Evolutionary conservation across 92 coral and sea anemone genomes (phyloP), one percentile per base, ranked within the genome.

Genomic region (Porites cylindrica): DNA sequence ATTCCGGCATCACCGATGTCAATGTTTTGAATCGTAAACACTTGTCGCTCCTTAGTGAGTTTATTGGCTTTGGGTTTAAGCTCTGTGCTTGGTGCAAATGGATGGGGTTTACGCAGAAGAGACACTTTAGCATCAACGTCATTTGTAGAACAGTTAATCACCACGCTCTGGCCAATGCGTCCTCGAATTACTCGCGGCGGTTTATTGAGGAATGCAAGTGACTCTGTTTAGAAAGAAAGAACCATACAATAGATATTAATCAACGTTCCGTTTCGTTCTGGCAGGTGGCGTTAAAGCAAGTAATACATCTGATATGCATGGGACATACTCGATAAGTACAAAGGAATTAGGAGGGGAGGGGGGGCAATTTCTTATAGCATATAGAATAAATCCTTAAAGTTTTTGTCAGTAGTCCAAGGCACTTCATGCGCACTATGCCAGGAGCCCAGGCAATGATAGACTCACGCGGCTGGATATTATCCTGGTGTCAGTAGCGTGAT

Each of bases 61-160:
- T 68, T 81, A 14, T 59, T 8, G 10, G 51, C 67, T 17, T 17
- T 51, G 0, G 53, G 76, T 24, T 53, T 71, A 0, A 63, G 85
- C 53, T 81, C 77, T 21, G 5, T 17, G 54, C 19, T 52, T 12
- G 53, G 13, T 26, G 16, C 38, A 24, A 52, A 68, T 23, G 76
- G 77, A 14, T 68, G 66, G 8, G 66, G 52, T 29, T n/a, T 23
- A 24, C 24, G 50, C 3, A 21, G 56, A 13, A 81, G 85, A 10
- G 75, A 68, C 53, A 81, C 85, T 8, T 23, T 17, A 23, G 77
- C 85, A 16, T 52, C 52, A 10, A 24, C 66, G 67, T 69, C 77
- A 69, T 69, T 59, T 18, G 85, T 81, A 23, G 85, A 24, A 18
- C 85, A 81, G 38, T 81, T 54, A 52, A 81, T 81, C 5, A 17